Conservation (phyloP, 2,888 invertebrate species). For the Iphiclides podalirius region DNA sequence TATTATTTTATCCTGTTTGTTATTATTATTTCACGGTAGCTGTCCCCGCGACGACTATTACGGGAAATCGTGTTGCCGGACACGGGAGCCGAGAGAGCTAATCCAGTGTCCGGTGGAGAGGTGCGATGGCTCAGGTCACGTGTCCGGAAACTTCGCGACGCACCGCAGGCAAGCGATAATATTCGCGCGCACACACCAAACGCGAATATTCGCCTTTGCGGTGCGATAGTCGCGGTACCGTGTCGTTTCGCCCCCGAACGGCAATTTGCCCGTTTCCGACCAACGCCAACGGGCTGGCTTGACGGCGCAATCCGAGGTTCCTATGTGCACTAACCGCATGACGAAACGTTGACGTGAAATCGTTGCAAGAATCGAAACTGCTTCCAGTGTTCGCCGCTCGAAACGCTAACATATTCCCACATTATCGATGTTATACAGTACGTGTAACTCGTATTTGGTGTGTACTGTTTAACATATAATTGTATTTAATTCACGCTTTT, state of each 20-base stretch:
- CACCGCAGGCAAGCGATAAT: conserved; percentile 88
- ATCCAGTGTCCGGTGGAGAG: conserved; percentile 89
- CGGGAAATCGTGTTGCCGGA: conserved; percentile 71
- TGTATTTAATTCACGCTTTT: too few relatives aligned
- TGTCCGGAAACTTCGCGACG: conserved; percentile 93
- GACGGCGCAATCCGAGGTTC: conserved; percentile 53
- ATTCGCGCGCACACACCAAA: conserved; percentile 69
- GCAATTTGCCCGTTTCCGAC: conserved; percentile 65
- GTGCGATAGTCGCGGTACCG: conserved; percentile 23
- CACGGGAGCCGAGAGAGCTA: conserved; percentile 86
- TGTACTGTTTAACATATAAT: too few relatives aligned
- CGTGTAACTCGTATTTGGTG: too few relatives aligned
- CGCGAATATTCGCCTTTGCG: conserved; percentile 54
- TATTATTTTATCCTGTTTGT: too few relatives aligned
- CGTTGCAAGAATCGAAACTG: conserved; percentile 26
- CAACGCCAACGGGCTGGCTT: conserved; percentile 52
- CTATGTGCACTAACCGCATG: conserved; percentile 86
- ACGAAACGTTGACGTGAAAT: conserved; percentile 56
- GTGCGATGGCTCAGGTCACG: conserved; percentile 93
- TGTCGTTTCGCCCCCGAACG: conserved; percentile 51
- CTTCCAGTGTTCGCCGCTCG: conserved; percentile 20
- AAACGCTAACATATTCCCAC: conserved; percentile 8
- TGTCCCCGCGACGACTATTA: conserved; percentile 64
- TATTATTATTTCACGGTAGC: conserved; percentile 61
- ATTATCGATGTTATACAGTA: too few relatives aligned